Evolutionary conservation across 2,113 vertebrate genomes (phyloP).

Genomic region (Anarrhichthys ocellatus): DNA sequence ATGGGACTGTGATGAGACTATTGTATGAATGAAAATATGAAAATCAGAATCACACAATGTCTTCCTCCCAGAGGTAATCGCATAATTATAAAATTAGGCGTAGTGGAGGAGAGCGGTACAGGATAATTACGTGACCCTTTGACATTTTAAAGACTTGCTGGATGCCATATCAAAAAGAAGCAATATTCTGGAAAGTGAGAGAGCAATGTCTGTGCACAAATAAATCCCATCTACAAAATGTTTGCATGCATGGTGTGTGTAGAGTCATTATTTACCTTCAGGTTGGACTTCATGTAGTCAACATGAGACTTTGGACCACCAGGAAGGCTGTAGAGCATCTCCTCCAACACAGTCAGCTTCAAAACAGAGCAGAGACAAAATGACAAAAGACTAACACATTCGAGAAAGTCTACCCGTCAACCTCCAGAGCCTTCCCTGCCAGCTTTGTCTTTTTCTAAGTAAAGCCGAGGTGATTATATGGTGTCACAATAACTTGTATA

Average conservation of each 20-base stretch:
- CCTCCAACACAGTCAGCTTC: slow-evolving; percentile 6
- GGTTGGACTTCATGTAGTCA: not conserved
- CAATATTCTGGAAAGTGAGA: not conserved
- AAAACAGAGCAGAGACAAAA: slow-evolving; percentile 9
- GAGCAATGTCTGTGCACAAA: not conserved
- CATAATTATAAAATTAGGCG: slow-evolving; percentile 35
- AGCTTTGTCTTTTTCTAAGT: not conserved
- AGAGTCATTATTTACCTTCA: slow-evolving; percentile 28
- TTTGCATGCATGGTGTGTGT: not conserved
- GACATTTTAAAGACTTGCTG: slow-evolving; percentile 40
- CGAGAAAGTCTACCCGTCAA: not conserved
- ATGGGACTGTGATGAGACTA: slow-evolving; percentile 39
- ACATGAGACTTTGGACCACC: not conserved
- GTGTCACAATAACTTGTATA: not conserved
- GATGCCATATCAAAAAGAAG: not conserved
- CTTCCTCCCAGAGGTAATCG: slow-evolving; percentile 17
- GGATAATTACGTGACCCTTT: slow-evolving; percentile 26
- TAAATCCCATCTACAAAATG: not conserved
- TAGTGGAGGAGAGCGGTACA: slow-evolving; percentile 18
- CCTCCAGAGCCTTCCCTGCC: not conserved
- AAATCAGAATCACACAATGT: slow-evolving; percentile 29
- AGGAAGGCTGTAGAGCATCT: slow-evolving; percentile 30
- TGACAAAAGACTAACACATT: slow-evolving; percentile 18
- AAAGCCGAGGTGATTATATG: slow-evolving; percentile 11
- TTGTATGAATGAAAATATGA: slow-evolving; percentile 33